Base-by-base conservation (phyloP, 1,140 invertebrate species). In the Thaumetopoea pityocampa region DNA sequence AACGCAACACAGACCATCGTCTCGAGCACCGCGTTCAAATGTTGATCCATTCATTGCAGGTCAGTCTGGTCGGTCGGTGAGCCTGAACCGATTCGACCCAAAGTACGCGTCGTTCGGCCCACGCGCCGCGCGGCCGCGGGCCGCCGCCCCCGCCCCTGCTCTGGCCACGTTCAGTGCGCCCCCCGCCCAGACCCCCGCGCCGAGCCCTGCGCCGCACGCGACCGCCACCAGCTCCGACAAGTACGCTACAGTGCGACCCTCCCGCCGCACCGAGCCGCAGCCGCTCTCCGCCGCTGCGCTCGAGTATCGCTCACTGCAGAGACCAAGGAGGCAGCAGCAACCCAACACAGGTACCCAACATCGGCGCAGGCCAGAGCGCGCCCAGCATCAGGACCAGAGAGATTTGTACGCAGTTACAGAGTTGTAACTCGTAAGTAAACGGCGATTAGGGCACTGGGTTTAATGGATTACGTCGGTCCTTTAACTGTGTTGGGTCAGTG, bases 101-200 rank as follows among this genome's bases (percentile, higher is more conserved):
- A 89, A 88, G 55, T 89, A 88, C 66, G 87, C 88, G 8, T 88
- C 87, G 65, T 88, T 88, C 61, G 88, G 88, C 0, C 88, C 88
- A 23, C 88, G 88, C 66, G 85, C 87, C 48, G 76, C 85, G 33
- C 86, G 87, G 53, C 69, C 73, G 24, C 78, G 77, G 45, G 71
- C 70, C 32, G 67, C 72, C 50, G 67, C 77, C 74, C 52, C 62
- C 66, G 44, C 70, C 72, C 22, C 64, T n/a, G n/a, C n/a, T n/a
- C n/a, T n/a, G n/a, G 26, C 30, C 2, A 20, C 37, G 9, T 19
- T 40, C 10, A 27, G 8, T 20, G 14, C 48, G 12, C 35, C 34
- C 11, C 8, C 24, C 19, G 5, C 27, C n/a, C 45, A n/a, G n/a
- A n/a, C 56, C 22, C 47, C 5, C 58, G 15, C 37, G 11, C 48